phyloP scores from a whole-genome alignment of 1,140 invertebrate genomes.

The Drosophila ambigua region DNA sequence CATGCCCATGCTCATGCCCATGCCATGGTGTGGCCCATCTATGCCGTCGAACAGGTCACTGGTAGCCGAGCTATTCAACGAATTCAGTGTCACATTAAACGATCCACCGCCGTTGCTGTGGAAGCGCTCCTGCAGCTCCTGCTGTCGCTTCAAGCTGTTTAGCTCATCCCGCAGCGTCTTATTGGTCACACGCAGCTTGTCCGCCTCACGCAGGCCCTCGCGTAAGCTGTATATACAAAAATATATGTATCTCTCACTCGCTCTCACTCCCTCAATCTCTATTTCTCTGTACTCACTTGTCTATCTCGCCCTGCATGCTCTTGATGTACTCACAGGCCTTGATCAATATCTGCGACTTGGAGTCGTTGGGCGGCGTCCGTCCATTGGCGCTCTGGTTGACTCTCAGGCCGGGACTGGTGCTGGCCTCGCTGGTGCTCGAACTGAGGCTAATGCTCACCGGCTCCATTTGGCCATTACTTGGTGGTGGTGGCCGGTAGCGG shows the following conservation, averaged over 20 bases:
- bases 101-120: constrained; percentile 49
- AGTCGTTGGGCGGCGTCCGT: constrained; percentile 86
- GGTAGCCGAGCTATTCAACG: constrained; percentile 69
- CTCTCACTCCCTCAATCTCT: neutral
- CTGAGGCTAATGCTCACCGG: constrained; percentile 77
- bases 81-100: constrained; percentile 72
- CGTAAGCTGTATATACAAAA: constrained; percentile 54
- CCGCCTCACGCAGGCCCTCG: constrained; percentile 73
- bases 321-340: constrained; percentile 98
- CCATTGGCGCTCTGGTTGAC: constrained; percentile 54
- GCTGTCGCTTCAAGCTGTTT: constrained; percentile 63
- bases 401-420: constrained; percentile 17
- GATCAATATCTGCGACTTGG: constrained; percentile 97
- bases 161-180: constrained; percentile 71
- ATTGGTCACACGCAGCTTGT: constrained; percentile 73
- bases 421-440: constrained; percentile 28
- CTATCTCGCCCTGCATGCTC: constrained; percentile 91
- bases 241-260: neutral
- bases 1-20: too few relatives aligned
- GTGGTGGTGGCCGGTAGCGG: constrained; percentile 48
- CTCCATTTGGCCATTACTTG: neutral
- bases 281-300: constrained; percentile 83
- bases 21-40: constrained; percentile 46
- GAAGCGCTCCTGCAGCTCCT: constrained; percentile 65
- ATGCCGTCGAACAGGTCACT: constrained; percentile 73